Evolutionary conservation across 1,140 invertebrate species (phyloP).

Genomic region (Chironomus striatipennis): DNA sequence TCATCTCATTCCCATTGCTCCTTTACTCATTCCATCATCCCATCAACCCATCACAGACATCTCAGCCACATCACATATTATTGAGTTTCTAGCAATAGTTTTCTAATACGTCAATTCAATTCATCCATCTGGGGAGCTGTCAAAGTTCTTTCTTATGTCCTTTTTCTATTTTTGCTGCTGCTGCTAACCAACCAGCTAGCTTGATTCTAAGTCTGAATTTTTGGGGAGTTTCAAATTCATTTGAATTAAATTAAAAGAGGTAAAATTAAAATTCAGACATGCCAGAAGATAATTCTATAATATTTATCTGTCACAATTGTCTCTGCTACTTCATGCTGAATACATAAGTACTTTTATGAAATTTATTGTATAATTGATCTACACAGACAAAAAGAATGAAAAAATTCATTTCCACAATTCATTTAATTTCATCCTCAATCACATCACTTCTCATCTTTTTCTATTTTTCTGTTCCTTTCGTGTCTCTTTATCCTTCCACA

Average conservation of each 20-base stretch:
- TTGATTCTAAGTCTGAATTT: neutral
- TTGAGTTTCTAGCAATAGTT: constrained; percentile 3
- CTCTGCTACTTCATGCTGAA: too few species aligned
- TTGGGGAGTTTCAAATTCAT: too few species aligned
- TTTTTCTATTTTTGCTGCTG: too few species aligned
- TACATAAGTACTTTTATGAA: too few species aligned
- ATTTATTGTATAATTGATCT: too few species aligned
- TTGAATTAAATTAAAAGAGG: neutral
- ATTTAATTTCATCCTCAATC: neutral
- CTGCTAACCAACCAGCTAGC: neutral
- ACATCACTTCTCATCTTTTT: neutral
- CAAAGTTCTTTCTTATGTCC: neutral
- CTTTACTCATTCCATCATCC: too few species aligned
- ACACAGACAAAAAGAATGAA: neutral
- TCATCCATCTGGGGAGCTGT: neutral
- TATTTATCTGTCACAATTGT: too few species aligned
- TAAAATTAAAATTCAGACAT: too few species aligned
- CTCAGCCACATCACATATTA: neutral
- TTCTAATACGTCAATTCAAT: constrained; percentile 3
- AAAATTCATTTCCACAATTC: neutral
- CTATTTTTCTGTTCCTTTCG: neutral
- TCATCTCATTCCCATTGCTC: too few species aligned
- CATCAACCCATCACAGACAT: too few species aligned
- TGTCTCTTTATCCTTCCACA: neutral
- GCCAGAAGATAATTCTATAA: too few species aligned